Base-by-base conservation (phyloP, 2,797 vertebrate genomes). In the Gastrophryne carolinensis region DNA sequence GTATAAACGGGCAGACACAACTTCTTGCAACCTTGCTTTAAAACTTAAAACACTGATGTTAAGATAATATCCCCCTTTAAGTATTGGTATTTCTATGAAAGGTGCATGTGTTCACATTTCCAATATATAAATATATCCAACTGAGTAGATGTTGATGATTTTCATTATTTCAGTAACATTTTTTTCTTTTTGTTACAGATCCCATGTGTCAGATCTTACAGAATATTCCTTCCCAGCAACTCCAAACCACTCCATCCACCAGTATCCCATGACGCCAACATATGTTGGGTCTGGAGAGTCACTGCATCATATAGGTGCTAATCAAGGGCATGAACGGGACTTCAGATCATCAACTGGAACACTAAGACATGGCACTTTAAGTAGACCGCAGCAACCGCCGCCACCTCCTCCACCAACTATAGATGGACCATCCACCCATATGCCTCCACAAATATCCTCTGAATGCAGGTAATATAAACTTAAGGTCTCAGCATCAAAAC, bases 151-250 rank as follows among this genome's bases (percentile, higher is more conserved):
- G 13, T 27, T 44, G 4, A 15, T 44, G 39, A 2, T 10, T 8
- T 19, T 47, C 7, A 8, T 47, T 19, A 6, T 30, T 1, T 12
- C 27, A 39, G 3, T 27, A 12, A 8, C 24, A 7, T 27, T 21
- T 61, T 21, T 21, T 64, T 50, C 44, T 12, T 27, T 30, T 41
- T 15, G 2, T 58, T 32, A 21, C 5, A 99, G 97, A 90, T 95
- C 93, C 74, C 95, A 95, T 15, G 87, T 91, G 1, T 91, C 86
- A 4, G 96, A 99, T 67, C 89, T 92, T 72, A 91, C 89, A 0
- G 92, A 92, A 84, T 95, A 95, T 72, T 94, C 94, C 68, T 98
- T 95, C 63, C 96, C 96, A 49, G 93, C 93, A 52, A 93, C 94
- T 74, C 95, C 96, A 83, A 99, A 96, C 85, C 95, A 98, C 3